Evolutionary conservation across 2,888 invertebrate genomes (phyloP).

Genomic region (Corbicula japonica): DNA sequence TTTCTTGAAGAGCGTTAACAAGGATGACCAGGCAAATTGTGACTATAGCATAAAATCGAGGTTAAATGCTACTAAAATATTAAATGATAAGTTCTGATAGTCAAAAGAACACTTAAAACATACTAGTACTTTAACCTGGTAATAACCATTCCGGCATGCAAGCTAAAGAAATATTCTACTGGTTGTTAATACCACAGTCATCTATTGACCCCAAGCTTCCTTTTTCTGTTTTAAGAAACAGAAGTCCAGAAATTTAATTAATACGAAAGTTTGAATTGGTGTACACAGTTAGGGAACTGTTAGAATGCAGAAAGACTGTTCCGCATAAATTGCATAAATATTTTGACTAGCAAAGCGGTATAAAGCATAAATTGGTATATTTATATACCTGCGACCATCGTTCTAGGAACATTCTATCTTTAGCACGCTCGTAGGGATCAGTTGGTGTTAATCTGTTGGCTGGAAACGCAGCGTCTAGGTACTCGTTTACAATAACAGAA

Average conservation of each 20-base stretch:
- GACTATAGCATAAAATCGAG: too few species aligned
- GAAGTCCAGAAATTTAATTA: not conserved
- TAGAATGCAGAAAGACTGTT: too few species aligned
- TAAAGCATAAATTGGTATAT: not conserved
- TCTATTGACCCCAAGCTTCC: not conserved
- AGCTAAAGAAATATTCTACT: too few species aligned
- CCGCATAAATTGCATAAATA: not conserved
- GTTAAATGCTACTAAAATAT: too few species aligned
- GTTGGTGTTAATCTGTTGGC: slow-evolving; percentile 87
- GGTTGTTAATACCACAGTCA: not conserved
- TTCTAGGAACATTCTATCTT: slow-evolving; percentile 73
- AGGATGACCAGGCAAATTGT: too few species aligned
- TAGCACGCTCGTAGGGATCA: slow-evolving; percentile 84
- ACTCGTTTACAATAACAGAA: slow-evolving; percentile 88
- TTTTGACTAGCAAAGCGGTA: not conserved
- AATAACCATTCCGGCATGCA: too few species aligned
- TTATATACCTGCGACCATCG: slow-evolving; percentile 14
- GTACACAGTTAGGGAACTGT: too few species aligned
- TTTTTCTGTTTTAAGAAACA: not conserved
- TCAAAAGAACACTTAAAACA: too few species aligned
- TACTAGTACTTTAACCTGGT: too few species aligned
- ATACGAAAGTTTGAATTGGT: not conserved
- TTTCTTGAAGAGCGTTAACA: too few species aligned
- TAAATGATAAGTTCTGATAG: too few species aligned
- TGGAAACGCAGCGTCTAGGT: slow-evolving; percentile 88